A percentile compares a stretch with the other conserved stretches of the same genome.
These are phyloP conservation scores for Phalanger gymnotis DNA, from an alignment of 2,797 vertebrate species.

Conservation along the genomic window DNA sequence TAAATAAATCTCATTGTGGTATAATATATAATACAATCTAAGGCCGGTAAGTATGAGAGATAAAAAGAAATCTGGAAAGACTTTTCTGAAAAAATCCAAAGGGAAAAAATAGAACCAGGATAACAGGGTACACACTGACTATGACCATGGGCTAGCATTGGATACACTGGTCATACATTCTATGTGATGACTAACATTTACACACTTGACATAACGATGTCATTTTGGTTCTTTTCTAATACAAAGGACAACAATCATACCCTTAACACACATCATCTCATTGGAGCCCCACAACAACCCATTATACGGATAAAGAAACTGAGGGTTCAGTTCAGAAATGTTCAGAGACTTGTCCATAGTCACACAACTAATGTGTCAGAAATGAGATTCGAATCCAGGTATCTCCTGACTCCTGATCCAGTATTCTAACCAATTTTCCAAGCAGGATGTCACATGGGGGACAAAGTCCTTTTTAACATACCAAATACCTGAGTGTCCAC, in stretches of 20 bases:
- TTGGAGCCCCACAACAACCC: neutral
- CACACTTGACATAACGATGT: neutral
- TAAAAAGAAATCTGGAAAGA: neutral
- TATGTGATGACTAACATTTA: neutral
- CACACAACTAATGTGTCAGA: neutral
- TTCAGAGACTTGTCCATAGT: conserved; percentile 6
- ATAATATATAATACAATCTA: neutral
- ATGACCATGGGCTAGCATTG: neutral
- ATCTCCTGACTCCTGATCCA: conserved; percentile 8
- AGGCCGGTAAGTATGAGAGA: neutral
- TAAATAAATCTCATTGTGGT: neutral
- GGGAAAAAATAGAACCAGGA: neutral
- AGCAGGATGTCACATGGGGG: neutral
- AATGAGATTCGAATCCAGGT: neutral
- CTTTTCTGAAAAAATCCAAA: neutral
- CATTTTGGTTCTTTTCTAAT: neutral
- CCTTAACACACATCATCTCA: neutral
- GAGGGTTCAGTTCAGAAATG: neutral
- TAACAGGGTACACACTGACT: neutral
- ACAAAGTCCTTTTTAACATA: conserved; percentile 21
- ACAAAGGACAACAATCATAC: no score
- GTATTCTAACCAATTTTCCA: neutral
- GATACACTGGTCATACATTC: neutral
- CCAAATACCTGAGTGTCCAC: neutral
- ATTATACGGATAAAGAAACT: conserved; percentile 1